Conservation (phyloP, 2,888 invertebrate species). For the Rotaria magnacalcarata region DNA sequence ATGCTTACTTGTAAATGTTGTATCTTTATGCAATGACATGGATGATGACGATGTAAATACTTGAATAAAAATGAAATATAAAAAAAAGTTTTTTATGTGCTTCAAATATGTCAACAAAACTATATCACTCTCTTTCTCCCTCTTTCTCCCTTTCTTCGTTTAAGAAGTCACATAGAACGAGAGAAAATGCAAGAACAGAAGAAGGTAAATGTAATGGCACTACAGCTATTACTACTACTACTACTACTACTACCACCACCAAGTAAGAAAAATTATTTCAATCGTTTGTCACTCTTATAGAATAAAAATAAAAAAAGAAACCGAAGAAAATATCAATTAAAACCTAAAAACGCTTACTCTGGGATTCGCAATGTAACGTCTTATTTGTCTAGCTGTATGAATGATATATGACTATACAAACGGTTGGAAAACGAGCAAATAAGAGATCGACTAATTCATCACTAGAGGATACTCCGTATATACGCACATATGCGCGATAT, state of each 20-base stretch:
- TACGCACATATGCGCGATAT: not conserved
- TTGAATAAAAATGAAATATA: not conserved
- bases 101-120: conserved; percentile 16
- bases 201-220: conserved; percentile 1
- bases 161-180: conserved; percentile 21
- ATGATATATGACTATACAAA: not conserved
- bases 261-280: not conserved
- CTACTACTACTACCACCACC: not conserved
- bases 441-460: conserved; percentile 28
- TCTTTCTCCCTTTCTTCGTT: not conserved
- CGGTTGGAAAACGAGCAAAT: conserved; percentile 7
- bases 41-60: conserved; percentile 15
- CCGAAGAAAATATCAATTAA: not conserved
- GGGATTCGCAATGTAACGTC: not conserved
- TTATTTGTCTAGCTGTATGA: not conserved
- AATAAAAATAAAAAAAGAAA: not conserved
- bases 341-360: not conserved
- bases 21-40: conserved; percentile 68
- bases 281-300: not conserved
- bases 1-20: conserved; percentile 76
- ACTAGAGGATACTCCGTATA: not conserved
- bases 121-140: not conserved
- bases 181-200: conserved; percentile 2
- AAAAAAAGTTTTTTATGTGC: not conserved
- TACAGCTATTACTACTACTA: not conserved